Evolutionary conservation across 1,140 invertebrate species (phyloP).

Genomic region (Drosophila sp.): DNA sequence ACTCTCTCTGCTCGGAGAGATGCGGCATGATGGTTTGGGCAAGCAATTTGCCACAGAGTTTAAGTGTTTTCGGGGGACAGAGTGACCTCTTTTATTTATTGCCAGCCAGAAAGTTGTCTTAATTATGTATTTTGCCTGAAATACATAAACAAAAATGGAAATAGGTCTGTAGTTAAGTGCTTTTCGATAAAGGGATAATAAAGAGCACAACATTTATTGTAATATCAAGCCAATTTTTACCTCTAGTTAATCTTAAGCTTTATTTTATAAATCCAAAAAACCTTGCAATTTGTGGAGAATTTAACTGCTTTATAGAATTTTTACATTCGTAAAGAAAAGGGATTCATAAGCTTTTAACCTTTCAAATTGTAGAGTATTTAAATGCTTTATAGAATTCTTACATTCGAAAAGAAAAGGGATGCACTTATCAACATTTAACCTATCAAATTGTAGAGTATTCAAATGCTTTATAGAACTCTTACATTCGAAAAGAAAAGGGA

Average conservation of each 20-base stretch:
- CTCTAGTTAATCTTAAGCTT: no score
- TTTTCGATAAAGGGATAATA: background rate
- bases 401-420: slow-evolving; percentile 16
- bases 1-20: slow-evolving; percentile 11
- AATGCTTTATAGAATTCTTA: background rate
- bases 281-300: background rate
- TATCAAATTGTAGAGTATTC: background rate
- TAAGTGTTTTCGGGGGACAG: slow-evolving; percentile 16
- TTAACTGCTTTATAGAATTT: background rate
- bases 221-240: no score
- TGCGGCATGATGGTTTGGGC: slow-evolving; percentile 49
- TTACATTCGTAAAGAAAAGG: slow-evolving; percentile 8
- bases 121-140: slow-evolving; percentile 14
- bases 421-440: slow-evolving; percentile 14
- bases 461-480: background rate
- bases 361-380: background rate
- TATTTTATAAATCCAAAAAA: no score
- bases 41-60: slow-evolving; percentile 60
- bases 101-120: slow-evolving; percentile 20
- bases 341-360: slow-evolving; percentile 15
- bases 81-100: slow-evolving; percentile 75
- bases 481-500: slow-evolving; percentile 11
- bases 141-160: slow-evolving; percentile 15
- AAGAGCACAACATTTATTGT: no score
- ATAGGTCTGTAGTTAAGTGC: background rate